Percentiles rank a stretch among this genome's conserved stretches.
Conservation (phyloP, 1,140 invertebrate genomes). For the Piezodorus guildinii region DNA sequence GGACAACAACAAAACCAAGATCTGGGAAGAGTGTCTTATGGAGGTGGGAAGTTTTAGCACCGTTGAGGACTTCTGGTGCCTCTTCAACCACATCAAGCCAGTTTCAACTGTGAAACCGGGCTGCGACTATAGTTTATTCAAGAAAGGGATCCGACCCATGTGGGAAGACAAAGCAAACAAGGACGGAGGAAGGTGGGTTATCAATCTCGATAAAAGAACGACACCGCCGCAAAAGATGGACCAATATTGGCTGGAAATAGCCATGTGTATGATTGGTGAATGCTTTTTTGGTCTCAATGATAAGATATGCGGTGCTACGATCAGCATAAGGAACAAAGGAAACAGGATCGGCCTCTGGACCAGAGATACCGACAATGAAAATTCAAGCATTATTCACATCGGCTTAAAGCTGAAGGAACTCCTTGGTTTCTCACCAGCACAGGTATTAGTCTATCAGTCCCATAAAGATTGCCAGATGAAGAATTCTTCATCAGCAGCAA, state of each 20-base stretch:
- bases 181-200: constrained; percentile 86
- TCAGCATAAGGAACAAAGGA: constrained; percentile 77
- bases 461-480: constrained; percentile 17
- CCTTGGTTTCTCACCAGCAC: constrained; percentile 14
- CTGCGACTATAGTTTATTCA: constrained; percentile 92
- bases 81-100: constrained; percentile 88
- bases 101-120: constrained; percentile 78
- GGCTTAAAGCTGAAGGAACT: constrained; percentile 19
- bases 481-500: constrained; percentile 4
- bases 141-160: constrained; percentile 90
- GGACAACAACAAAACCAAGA: constrained; percentile 75
- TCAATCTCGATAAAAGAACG: constrained; percentile 68
- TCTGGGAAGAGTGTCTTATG: constrained; percentile 88
- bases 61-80: constrained; percentile 97
- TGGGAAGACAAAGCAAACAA: constrained; percentile 91
- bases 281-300: constrained; percentile 81
- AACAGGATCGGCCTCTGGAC: constrained; percentile 95
- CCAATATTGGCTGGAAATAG: constrained; percentile 88
- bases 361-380: constrained; percentile 12
- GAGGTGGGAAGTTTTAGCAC: constrained; percentile 87
- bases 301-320: constrained; percentile 87
- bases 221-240: constrained; percentile 65
- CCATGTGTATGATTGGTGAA: constrained; percentile 86
- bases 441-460: constrained; percentile 15
- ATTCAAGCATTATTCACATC: constrained; percentile 16